Conservation (phyloP, 2,113 vertebrate species). For the Anoura caudifer region DNA sequence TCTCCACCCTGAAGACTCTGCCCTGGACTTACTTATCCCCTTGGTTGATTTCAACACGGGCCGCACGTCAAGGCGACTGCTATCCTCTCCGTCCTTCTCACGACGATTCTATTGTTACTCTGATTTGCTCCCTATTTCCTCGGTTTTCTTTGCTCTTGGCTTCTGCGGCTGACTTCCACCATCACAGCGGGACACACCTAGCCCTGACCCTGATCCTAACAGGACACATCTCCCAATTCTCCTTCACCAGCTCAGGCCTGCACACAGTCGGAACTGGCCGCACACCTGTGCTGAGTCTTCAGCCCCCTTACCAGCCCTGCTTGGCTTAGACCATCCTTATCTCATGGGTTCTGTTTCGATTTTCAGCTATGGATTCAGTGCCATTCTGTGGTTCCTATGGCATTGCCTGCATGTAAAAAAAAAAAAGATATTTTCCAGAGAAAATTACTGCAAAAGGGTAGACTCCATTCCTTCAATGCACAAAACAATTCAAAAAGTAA, state of each 20-base stretch:
- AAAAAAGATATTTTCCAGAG: background rate
- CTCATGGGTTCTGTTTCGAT: background rate
- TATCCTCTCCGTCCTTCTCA: background rate
- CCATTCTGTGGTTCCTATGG: background rate
- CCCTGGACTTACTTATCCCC: background rate
- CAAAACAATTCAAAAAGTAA: constrained; percentile 2
- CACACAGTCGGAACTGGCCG: background rate
- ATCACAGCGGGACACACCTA: background rate
- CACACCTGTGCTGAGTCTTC: background rate
- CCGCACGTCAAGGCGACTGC: background rate
- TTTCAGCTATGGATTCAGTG: background rate
- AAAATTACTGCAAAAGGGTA: background rate
- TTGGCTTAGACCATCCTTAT: background rate
- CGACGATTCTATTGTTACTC: background rate
- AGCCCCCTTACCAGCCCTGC: background rate
- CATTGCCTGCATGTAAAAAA: background rate
- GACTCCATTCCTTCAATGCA: constrained; percentile 21
- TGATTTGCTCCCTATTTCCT: background rate
- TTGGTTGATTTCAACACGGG: background rate
- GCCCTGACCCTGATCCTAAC: too few species aligned
- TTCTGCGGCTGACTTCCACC: background rate
- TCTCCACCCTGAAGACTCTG: background rate
- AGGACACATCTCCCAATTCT: background rate
- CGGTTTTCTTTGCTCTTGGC: background rate
- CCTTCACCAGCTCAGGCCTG: background rate